Conservation (phyloP, 2,797 vertebrate genomes). For the Cryptoblepharus egeriae region DNA sequence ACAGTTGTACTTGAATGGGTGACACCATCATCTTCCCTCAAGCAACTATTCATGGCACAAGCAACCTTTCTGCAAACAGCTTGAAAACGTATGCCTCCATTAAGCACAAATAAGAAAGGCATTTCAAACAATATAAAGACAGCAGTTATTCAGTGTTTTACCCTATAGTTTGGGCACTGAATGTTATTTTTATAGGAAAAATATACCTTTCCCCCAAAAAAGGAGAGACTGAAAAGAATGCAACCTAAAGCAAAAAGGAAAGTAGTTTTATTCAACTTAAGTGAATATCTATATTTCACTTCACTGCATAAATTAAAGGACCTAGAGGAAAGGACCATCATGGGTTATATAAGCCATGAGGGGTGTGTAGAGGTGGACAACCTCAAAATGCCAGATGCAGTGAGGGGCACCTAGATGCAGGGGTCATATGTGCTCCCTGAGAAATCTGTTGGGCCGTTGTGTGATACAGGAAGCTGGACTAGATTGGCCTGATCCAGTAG, state of each 20-base stretch:
- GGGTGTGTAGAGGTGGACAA: too few relatives aligned
- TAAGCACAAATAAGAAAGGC: not conserved
- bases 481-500: too few relatives aligned
- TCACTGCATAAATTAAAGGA: too few relatives aligned
- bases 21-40: constrained; percentile 14
- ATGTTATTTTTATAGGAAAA: not conserved
- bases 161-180: not conserved
- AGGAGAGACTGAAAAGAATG: not conserved
- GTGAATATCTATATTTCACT: not conserved
- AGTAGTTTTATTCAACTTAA: not conserved
- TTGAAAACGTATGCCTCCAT: not conserved
- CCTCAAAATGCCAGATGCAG: too few relatives aligned
- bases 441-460: too few relatives aligned
- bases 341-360: too few relatives aligned
- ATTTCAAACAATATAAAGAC: not conserved
- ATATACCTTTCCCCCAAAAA: not conserved
- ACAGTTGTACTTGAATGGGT: constrained; percentile 4
- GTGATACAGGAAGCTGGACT: too few relatives aligned
- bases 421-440: too few relatives aligned
- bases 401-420: too few relatives aligned
- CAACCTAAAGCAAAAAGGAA: not conserved
- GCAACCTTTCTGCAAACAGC: not conserved
- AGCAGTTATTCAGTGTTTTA: not conserved
- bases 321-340: too few relatives aligned
- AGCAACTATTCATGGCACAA: constrained; percentile 11